Percentiles rank a stretch among this genome's conserved stretches.
Conservation (phyloP, 2,888 invertebrate genomes). For the Arge pagana region DNA sequence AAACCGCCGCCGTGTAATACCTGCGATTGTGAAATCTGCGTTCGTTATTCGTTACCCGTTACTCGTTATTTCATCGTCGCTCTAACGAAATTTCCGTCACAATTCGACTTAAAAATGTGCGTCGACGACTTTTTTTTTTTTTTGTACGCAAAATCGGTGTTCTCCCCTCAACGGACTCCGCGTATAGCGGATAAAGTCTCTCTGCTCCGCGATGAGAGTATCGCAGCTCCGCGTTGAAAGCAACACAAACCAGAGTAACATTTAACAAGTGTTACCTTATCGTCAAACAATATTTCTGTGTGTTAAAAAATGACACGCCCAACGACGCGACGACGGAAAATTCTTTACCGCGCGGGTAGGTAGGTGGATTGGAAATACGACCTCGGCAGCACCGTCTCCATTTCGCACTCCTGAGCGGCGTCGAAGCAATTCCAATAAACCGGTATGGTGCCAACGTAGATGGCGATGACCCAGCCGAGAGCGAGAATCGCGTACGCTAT, state of each 20-base stretch:
- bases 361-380: too few relatives aligned
- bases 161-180: too few relatives aligned
- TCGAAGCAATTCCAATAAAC: conserved; percentile 81
- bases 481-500: conserved; percentile 68
- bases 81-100: too few relatives aligned
- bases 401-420: conserved; percentile 67
- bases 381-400: conserved; percentile 66
- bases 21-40: too few relatives aligned
- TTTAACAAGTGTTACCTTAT: not conserved
- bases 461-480: conserved; percentile 70
- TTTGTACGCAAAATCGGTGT: too few relatives aligned
- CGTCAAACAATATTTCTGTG: not conserved
- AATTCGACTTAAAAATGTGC: too few relatives aligned
- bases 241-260: not conserved
- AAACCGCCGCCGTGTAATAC: conserved; percentile 50
- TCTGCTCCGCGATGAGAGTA: not conserved
- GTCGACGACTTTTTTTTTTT: too few relatives aligned
- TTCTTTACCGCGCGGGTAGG: too few relatives aligned
- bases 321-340: conserved; percentile 1
- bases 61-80: too few relatives aligned
- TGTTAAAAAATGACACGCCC: conserved; percentile 5
- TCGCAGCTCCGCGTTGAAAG: not conserved
- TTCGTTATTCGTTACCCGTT: too few relatives aligned
- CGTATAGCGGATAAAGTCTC: not conserved
- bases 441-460: conserved; percentile 71